A percentile compares a stretch with the other conserved stretches of the same genome.
Evolutionary conservation across 2,797 vertebrate genomes (phyloP).

Genomic region (Lemur catta): DNA sequence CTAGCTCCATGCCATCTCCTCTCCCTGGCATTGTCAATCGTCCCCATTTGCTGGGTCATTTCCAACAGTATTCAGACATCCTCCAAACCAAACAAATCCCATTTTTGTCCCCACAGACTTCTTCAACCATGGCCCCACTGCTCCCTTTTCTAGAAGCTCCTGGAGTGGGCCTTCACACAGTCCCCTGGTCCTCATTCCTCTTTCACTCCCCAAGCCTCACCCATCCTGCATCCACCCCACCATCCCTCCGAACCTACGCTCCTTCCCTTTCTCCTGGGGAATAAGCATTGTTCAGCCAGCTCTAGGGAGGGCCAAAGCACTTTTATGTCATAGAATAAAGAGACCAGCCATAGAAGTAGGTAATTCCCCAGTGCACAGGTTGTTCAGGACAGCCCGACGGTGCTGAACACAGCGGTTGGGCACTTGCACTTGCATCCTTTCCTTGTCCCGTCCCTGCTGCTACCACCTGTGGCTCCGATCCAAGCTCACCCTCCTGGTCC

Average conservation of each 20-base stretch:
- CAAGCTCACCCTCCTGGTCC: not conserved
- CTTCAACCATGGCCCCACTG: not conserved
- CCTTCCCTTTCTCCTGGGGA: not conserved
- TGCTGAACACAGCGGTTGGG: not conserved
- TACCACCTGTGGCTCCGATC: too few relatives aligned
- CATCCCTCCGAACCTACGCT: not conserved
- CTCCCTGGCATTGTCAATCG: not conserved
- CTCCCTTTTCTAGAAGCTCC: not conserved
- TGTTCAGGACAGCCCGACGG: not conserved
- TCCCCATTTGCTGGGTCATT: not conserved
- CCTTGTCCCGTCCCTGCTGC: not conserved
- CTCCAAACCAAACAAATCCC: not conserved
- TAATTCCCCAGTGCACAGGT: not conserved
- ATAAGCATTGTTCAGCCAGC: not conserved
- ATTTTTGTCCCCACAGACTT: not conserved
- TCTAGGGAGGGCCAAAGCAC: not conserved
- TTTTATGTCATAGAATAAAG: not conserved
- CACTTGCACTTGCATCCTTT: not conserved
- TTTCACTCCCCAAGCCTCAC: too few relatives aligned
- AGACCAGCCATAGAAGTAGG: not conserved
- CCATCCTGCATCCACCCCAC: rapidly evolving
- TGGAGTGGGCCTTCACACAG: not conserved
- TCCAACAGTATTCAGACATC: too few relatives aligned
- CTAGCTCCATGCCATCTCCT: too few relatives aligned
- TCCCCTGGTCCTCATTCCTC: not conserved